Conservation (phyloP, 2,888 invertebrate genomes). For the Agrotis exclamationis region DNA sequence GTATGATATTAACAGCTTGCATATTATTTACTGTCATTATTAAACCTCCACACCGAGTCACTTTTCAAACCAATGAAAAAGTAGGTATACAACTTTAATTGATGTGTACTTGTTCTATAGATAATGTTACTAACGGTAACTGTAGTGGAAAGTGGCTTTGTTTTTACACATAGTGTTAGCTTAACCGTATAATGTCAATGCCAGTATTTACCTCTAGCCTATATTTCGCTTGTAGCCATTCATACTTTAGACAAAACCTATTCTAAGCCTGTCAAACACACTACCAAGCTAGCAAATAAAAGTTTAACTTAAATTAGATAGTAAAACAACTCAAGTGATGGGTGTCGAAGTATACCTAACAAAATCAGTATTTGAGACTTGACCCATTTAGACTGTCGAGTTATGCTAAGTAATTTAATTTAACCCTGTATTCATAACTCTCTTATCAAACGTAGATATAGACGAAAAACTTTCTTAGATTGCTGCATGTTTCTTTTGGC, state of each 20-base stretch:
- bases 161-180: background rate
- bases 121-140: background rate
- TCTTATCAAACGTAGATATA: too few species aligned
- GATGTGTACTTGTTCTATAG: background rate
- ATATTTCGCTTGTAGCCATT: background rate
- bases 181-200: slow-evolving; percentile 1
- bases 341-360: too few species aligned
- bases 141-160: slow-evolving; percentile 12
- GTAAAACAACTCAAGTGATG: too few species aligned
- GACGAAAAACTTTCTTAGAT: too few species aligned
- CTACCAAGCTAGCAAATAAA: background rate
- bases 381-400: too few species aligned
- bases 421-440: too few species aligned
- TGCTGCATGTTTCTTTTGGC: background rate
- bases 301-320: too few species aligned
- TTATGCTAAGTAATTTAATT: too few species aligned
- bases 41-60: background rate
- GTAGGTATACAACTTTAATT: background rate
- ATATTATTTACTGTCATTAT: background rate
- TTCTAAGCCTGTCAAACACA: background rate
- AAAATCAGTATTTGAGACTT: too few species aligned
- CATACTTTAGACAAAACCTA: background rate
- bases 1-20: slow-evolving; percentile 11
- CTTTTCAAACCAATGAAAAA: slow-evolving; percentile 8
- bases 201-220: background rate